These are phyloP conservation scores for Sepiola atlantica DNA, from an alignment of 2,888 invertebrate genomes.

Conservation along the genomic window DNA sequence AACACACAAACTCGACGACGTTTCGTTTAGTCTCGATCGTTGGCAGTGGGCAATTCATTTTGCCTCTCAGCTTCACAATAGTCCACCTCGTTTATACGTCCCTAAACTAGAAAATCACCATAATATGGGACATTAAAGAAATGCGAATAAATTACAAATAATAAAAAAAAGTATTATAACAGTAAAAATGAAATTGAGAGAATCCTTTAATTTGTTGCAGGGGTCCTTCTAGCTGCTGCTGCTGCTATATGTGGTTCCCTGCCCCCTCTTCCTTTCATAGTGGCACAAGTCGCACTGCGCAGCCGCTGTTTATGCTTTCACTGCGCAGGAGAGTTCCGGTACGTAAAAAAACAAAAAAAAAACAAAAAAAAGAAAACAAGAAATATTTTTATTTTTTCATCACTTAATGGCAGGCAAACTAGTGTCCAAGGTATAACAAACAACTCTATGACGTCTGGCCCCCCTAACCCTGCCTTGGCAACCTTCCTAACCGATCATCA, in stretches of 20 bases:
- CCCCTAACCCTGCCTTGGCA: conserved; percentile 22
- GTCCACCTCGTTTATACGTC: no score
- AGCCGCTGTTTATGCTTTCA: conserved; percentile 39
- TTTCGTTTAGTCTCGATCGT: no score
- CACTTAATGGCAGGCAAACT: conserved; percentile 14
- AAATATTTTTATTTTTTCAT: neutral
- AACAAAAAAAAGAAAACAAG: neutral
- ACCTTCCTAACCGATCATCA: conserved; percentile 15
- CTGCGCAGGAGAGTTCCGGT: conserved; percentile 37
- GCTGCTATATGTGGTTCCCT: neutral
- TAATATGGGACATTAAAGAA: no score
- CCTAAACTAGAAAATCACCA: no score
- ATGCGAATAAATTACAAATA: no score
- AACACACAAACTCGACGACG: no score
- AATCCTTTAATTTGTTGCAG: no score
- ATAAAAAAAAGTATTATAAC: no score
- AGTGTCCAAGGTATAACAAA: neutral
- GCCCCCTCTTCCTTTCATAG: neutral
- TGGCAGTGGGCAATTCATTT: no score
- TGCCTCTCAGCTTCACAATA: no score
- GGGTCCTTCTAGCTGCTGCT: neutral
- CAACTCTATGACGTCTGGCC: conserved; percentile 38
- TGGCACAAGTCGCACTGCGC: conserved; percentile 33
- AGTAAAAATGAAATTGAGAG: no score
- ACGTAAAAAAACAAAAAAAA: neutral